A percentile compares a stretch with the other conserved stretches of the same genome.
phyloP scores from a whole-genome alignment of 2,113 vertebrate genomes.

The Onychorhynchus coronatus region DNA sequence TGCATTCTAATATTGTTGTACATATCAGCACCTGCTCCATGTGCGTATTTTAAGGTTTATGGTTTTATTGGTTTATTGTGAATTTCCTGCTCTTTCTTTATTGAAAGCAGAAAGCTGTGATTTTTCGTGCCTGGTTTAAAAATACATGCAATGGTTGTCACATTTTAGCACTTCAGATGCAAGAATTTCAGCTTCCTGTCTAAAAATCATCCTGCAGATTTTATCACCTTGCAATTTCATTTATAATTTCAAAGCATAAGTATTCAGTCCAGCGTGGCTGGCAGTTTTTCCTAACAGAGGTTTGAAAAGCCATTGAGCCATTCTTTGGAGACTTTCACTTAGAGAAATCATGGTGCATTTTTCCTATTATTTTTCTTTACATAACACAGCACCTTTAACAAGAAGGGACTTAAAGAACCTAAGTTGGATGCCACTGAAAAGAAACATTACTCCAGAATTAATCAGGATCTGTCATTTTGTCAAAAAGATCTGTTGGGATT shows the following conservation, averaged over 20 bases:
- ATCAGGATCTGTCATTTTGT: not conserved
- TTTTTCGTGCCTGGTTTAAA: conserved; percentile 46
- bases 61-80: conserved; percentile 41
- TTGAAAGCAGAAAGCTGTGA: conserved; percentile 50
- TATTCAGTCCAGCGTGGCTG: not conserved
- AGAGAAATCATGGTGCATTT: not conserved
- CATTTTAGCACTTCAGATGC: conserved; percentile 10
- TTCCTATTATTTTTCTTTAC: not conserved
- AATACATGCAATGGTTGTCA: not conserved
- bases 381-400: not conserved
- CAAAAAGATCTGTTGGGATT: not conserved
- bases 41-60: not conserved
- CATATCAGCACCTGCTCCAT: conserved; percentile 25
- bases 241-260: not conserved
- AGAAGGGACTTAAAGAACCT: not conserved
- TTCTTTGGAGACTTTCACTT: not conserved
- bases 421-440: not conserved
- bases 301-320: not conserved
- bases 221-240: not conserved
- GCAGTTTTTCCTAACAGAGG: not conserved
- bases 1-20: not conserved
- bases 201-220: conserved; percentile 17
- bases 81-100: conserved; percentile 48
- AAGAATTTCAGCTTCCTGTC: conserved; percentile 8
- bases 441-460: not conserved